These are phyloP conservation scores for Tholera decimalis DNA, from an alignment of 2,888 invertebrate species.

Conservation along the genomic window DNA sequence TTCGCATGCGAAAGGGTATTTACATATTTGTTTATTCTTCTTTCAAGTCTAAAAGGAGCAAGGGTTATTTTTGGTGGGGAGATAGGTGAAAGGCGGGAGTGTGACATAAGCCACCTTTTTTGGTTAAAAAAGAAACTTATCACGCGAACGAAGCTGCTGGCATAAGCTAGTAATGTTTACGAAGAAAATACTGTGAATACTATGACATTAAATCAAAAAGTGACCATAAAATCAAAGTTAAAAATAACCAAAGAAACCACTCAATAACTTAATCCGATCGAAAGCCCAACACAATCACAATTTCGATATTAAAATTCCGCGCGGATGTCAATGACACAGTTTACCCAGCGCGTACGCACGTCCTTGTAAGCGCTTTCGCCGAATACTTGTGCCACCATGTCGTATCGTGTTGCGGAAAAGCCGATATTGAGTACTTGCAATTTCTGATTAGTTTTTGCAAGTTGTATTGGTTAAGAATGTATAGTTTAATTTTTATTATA, in stretches of 20 bases:
- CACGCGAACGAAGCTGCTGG: no score
- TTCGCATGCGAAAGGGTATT: no score
- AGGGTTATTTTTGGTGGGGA: no score
- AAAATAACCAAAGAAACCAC: neutral
- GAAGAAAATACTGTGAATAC: no score
- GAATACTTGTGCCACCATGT: conserved; percentile 54
- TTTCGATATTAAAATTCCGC: conserved; percentile 59
- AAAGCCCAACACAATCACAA: conserved; percentile 37
- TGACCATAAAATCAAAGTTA: neutral
- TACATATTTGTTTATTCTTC: no score
- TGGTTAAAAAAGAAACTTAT: no score
- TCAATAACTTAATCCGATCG: conserved; percentile 35
- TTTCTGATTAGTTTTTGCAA: conserved; percentile 53
- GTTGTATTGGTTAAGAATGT: conserved; percentile 34
- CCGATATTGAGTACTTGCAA: conserved; percentile 54
- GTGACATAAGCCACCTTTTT: no score
- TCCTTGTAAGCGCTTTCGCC: conserved; percentile 68
- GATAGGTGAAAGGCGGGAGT: no score
- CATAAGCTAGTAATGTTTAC: no score
- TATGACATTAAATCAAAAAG: neutral
- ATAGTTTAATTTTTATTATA: conserved; percentile 36
- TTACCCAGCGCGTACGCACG: conserved; percentile 61
- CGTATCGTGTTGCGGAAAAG: conserved; percentile 54
- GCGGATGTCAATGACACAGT: conserved; percentile 61
- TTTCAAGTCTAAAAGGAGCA: no score